phyloP scores from a whole-genome alignment of 2,797 vertebrate species.

The Pelodytes ibericus region DNA sequence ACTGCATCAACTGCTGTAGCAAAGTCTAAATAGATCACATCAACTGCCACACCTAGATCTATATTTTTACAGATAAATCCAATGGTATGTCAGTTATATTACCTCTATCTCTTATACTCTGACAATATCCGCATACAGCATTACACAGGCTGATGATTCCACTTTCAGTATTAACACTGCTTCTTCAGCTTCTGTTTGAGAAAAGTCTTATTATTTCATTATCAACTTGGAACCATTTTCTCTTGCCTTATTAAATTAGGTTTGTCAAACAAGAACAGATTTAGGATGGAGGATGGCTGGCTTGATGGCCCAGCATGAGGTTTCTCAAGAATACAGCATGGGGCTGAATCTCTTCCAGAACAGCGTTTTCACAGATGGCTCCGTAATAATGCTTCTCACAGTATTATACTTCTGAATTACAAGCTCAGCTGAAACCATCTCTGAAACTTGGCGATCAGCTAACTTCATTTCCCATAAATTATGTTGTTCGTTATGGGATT shows the following conservation, averaged over 20 bases:
- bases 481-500: neutral
- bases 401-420: conserved; percentile 52
- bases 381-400: conserved; percentile 46
- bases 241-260: conserved; percentile 44
- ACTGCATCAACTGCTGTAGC: too few species aligned
- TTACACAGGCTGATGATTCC: neutral
- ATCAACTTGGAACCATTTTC: conserved; percentile 42
- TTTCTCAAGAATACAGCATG: conserved; percentile 51
- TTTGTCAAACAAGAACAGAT: conserved; percentile 54
- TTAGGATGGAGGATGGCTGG: conserved; percentile 50
- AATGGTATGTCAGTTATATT: too few species aligned
- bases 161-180: conserved; percentile 30
- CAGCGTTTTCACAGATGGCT: conserved; percentile 48
- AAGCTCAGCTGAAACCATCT: conserved; percentile 49
- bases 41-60: too few species aligned
- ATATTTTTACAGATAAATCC: too few species aligned
- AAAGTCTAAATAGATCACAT: too few species aligned
- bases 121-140: too few species aligned
- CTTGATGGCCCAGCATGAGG: conserved; percentile 50
- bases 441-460: conserved; percentile 44
- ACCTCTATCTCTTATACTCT: too few species aligned
- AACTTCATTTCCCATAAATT: conserved; percentile 38
- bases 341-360: conserved; percentile 49
- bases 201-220: conserved; percentile 26
- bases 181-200: conserved; percentile 47